Conservation (phyloP, 2,797 vertebrate species). For the Echeneis naucrates region DNA sequence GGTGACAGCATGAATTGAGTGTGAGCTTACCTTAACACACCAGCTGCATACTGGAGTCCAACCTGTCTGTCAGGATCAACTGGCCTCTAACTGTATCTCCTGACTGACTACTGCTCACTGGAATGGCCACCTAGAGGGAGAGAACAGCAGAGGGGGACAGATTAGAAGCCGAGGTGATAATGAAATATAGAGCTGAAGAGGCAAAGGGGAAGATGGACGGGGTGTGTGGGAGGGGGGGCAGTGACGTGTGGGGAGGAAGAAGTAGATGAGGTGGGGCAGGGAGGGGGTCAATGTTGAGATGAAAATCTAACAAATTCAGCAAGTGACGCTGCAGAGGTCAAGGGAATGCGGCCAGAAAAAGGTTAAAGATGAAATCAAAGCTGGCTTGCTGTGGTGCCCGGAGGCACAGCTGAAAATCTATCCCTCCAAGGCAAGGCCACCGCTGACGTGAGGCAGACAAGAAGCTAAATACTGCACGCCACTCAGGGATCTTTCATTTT, state of each 20-base stretch:
- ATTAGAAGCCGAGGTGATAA: constrained; percentile 55
- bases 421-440: constrained; percentile 94
- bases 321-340: constrained; percentile 90
- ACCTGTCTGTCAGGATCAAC: constrained; percentile 89
- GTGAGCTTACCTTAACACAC: constrained; percentile 94
- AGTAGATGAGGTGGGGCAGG: neutral
- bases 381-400: constrained; percentile 78
- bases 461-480: constrained; percentile 98
- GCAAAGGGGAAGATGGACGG: constrained; percentile 38
- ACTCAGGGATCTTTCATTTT: constrained; percentile 99
- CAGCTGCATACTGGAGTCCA: constrained; percentile 97
- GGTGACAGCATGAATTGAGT: constrained; percentile 1
- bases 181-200: constrained; percentile 61
- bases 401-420: constrained; percentile 94
- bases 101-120: constrained; percentile 79
- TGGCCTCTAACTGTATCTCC: constrained; percentile 84
- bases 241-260: constrained; percentile 45
- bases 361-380: constrained; percentile 99
- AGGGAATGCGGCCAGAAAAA: constrained; percentile 95
- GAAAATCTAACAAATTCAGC: constrained; percentile 94
- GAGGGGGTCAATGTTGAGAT: constrained; percentile 58
- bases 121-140: constrained; percentile 81
- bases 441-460: constrained; percentile 93
- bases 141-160: constrained; percentile 67
- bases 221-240: constrained; percentile 45